Base-by-base conservation (phyloP, 2,888 invertebrate species). In the Mantis religiosa region DNA sequence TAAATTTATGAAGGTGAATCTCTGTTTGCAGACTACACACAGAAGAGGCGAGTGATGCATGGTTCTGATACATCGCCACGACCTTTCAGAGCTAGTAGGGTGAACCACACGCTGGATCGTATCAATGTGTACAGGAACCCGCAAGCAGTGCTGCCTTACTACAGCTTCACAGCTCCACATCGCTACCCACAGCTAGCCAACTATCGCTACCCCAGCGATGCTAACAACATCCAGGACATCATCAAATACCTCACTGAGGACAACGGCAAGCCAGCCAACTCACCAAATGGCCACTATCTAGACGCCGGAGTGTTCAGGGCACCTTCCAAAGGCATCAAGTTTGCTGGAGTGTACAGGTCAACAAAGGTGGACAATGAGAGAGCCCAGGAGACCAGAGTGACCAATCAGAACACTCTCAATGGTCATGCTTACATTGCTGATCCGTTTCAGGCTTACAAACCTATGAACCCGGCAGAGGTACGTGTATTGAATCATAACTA, bases 391-490 rank as follows among this genome's bases (percentile, higher is more conserved):
- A 14, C 12, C n/a, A 54, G 81, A 15, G 47, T 84, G 20, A 9
- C 84, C n/a, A 20, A 34, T 30, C 41, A 85, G 81, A 34, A 30
- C 92, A 6, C 30, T 28, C 81, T 90, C 12, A 92, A 92, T 89
- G 90, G 92, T 0, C 90, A 92, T 15, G 89, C 91, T 30, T 92
- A 94, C 89, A 92, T 93, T 89, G 92, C 93, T 85, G 97, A 97
- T 92, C 96, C 96, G 28, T 94, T 97, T 90, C 95, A 95, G 91
- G 95, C 94, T 3, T 97, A 94, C 91, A 97, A 96, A 92, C 97
- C 97, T 0, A 27, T 71, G 1, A 87, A 89, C 28, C 89, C 89
- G 15, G 83, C 87, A 20, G 54, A 71, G 54, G 54, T 71, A 54
- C 14, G 3, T 54, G 6, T 41, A 12, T 41, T 41, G 12, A 41